These are phyloP conservation scores for Eriosoma lanigerum DNA, from an alignment of 1,140 invertebrate genomes.

Conservation along the genomic window DNA sequence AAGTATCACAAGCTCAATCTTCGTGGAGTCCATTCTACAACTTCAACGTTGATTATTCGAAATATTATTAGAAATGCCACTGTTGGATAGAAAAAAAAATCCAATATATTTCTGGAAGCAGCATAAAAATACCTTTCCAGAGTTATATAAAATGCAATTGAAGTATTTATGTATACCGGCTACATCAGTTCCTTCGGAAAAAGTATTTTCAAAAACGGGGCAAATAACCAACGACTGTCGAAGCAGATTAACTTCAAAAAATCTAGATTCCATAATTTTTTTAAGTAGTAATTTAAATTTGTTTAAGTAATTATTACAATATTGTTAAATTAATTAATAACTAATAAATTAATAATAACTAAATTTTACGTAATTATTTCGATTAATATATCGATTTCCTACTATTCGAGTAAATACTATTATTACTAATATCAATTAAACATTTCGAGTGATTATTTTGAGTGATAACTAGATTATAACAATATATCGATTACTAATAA, in stretches of 20 bases:
- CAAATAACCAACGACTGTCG: slow-evolving; percentile 43
- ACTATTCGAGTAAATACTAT: too few relatives aligned
- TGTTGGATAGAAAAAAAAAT: not conserved
- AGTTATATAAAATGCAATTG: not conserved
- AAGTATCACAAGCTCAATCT: not conserved
- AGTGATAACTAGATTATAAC: too few relatives aligned
- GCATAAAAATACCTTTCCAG: not conserved
- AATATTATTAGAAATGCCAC: not conserved
- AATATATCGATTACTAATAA: too few relatives aligned
- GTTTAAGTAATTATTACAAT: too few relatives aligned
- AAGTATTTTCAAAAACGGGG: slow-evolving; percentile 58
- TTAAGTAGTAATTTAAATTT: slow-evolving; percentile 20
- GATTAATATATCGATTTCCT: too few relatives aligned
- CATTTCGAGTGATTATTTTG: too few relatives aligned
- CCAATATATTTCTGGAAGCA: not conserved
- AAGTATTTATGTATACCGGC: slow-evolving; percentile 53
- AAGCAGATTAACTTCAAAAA: slow-evolving; percentile 41
- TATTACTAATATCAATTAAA: too few relatives aligned
- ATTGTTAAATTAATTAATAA: too few relatives aligned
- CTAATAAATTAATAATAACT: too few relatives aligned
- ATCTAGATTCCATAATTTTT: slow-evolving; percentile 21
- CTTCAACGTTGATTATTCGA: not conserved
- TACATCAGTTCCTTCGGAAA: slow-evolving; percentile 58
- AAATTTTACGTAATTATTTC: too few relatives aligned
- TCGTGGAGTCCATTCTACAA: not conserved